These are phyloP conservation scores for Tretioscincus oriximinensis DNA, from an alignment of 2,113 vertebrate genomes.

Conservation along the genomic window DNA sequence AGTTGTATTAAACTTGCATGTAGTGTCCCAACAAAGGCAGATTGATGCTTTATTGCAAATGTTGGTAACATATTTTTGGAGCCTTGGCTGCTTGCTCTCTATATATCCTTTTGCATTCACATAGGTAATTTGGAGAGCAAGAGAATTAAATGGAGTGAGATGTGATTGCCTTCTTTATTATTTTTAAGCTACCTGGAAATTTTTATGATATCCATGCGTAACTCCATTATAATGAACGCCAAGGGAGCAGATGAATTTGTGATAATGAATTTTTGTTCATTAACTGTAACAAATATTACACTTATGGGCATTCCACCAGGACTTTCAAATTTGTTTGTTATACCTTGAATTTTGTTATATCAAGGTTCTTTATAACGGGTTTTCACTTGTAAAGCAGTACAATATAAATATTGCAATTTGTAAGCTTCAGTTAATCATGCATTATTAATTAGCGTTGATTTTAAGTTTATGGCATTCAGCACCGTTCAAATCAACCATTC, in stretches of 20 bases:
- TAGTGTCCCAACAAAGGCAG: too few relatives aligned
- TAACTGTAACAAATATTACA: too few relatives aligned
- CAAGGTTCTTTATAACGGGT: too few relatives aligned
- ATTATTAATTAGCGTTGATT: neutral
- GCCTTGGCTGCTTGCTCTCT: neutral
- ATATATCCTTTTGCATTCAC: neutral
- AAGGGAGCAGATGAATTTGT: too few relatives aligned
- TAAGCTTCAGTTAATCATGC: neutral
- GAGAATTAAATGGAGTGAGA: neutral
- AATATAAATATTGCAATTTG: neutral
- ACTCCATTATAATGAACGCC: too few relatives aligned
- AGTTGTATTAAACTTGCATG: too few relatives aligned
- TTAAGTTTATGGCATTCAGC: neutral
- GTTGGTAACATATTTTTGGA: too few relatives aligned
- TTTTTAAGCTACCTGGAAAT: neutral
- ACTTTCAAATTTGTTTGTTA: too few relatives aligned
- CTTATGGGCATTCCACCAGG: too few relatives aligned
- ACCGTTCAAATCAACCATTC: neutral
- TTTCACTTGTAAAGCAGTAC: neutral
- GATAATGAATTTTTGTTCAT: too few relatives aligned
- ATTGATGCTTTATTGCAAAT: too few relatives aligned
- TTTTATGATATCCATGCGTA: neutral
- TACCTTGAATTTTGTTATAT: too few relatives aligned
- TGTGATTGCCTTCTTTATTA: neutral
- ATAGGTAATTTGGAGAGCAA: neutral